A percentile compares a stretch with the other conserved stretches of the same genome.
Evolutionary conservation across 2,888 invertebrate genomes (phyloP).

Genomic region (Ecdyonurus torrentis): DNA sequence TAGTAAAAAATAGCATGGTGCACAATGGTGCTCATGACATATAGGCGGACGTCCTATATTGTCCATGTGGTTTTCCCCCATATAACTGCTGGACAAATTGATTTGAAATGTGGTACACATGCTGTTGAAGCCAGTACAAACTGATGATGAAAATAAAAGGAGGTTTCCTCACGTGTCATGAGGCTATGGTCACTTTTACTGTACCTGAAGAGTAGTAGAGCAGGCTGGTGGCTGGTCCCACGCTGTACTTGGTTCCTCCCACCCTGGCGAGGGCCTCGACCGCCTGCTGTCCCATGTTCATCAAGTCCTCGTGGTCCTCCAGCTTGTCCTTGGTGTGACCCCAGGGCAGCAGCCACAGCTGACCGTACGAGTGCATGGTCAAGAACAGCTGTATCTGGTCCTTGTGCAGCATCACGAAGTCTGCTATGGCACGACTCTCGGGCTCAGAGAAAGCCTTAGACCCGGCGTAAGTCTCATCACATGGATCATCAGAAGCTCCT

Average conservation of each 20-base stretch:
- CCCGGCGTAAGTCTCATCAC: conserved; percentile 59
- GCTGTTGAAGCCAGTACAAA: too few species aligned
- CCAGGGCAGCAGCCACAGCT: conserved; percentile 44
- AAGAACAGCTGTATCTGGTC: conserved; percentile 32
- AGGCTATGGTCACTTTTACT: too few species aligned
- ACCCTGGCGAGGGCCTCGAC: conserved; percentile 40
- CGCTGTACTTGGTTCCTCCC: conserved; percentile 45
- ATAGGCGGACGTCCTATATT: too few species aligned
- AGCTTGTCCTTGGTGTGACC: conserved; percentile 27
- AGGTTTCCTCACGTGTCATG: too few species aligned
- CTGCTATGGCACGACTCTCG: conserved; percentile 49
- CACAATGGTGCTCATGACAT: too few species aligned
- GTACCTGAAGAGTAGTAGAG: conserved; percentile 27
- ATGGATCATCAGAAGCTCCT: conserved; percentile 51
- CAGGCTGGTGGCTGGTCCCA: conserved; percentile 28
- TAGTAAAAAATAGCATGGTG: too few species aligned
- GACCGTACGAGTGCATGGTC: conserved; percentile 47
- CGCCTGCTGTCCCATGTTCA: conserved; percentile 42
- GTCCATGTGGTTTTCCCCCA: too few species aligned
- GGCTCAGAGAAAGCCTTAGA: conserved; percentile 58
- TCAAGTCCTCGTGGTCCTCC: conserved; percentile 36
- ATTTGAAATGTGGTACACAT: too few species aligned
- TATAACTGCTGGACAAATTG: too few species aligned
- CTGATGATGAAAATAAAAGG: too few species aligned
- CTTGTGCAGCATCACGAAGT: conserved; percentile 34